A percentile compares a stretch with the other conserved stretches of the same genome.
These are phyloP conservation scores for Amphimallon solstitiale DNA, from an alignment of 2,888 invertebrate species.

Conservation along the genomic window DNA sequence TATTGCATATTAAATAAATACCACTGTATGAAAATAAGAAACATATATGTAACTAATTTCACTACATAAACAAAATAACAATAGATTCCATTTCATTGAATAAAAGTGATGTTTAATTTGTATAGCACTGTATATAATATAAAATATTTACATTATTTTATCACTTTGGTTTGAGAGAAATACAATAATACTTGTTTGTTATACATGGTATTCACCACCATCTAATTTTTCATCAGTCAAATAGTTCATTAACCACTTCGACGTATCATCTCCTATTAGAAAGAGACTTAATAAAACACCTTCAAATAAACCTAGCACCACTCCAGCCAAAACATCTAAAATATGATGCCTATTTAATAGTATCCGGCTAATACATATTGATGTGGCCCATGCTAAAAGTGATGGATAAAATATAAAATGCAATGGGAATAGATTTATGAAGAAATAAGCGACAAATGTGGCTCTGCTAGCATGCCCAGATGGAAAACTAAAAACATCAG, in stretches of 20 bases:
- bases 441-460: slow-evolving; percentile 78
- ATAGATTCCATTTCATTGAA: too few species aligned
- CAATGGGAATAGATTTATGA: slow-evolving; percentile 73
- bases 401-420: slow-evolving; percentile 70
- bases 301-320: slow-evolving; percentile 77
- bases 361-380: slow-evolving; percentile 82
- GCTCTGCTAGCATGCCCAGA: slow-evolving; percentile 94
- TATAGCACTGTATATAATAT: too few species aligned
- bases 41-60: too few species aligned
- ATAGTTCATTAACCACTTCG: slow-evolving; percentile 69
- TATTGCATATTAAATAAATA: too few species aligned
- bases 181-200: slow-evolving; percentile 44
- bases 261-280: slow-evolving; percentile 75
- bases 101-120: too few species aligned
- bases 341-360: slow-evolving; percentile 88
- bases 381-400: slow-evolving; percentile 77
- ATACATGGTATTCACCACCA: slow-evolving; percentile 77
- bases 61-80: too few species aligned
- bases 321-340: slow-evolving; percentile 83
- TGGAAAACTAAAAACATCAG: slow-evolving; percentile 93
- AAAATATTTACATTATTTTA: too few species aligned
- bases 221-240: slow-evolving; percentile 75
- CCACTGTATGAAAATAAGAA: too few species aligned
- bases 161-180: too few species aligned
- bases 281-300: slow-evolving; percentile 72